Evolutionary conservation across 2,888 invertebrate species (phyloP), one percentile per base, ranked within the genome.

Genomic region (Idaea biselata): DNA sequence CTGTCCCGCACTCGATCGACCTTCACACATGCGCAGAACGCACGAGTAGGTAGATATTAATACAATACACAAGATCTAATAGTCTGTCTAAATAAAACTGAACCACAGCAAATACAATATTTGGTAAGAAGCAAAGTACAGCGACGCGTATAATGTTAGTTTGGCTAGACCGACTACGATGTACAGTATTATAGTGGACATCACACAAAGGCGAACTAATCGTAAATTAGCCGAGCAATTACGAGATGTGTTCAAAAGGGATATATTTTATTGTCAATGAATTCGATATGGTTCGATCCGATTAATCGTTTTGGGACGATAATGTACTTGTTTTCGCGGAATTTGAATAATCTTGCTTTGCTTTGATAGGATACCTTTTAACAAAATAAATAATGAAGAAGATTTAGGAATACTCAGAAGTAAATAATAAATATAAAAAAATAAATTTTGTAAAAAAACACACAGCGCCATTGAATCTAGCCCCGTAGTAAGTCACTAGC

Each of bases 221-320:
- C 61, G 16, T 63, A 63, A 65, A 63, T 68, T 65, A 66, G 31
- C 55, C 56, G 53, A 18, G 32, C 58, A 56, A 60, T 60, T n/a
- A 44, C 8, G 44, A 44, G 44, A 44, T 44, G 44, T 8, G 14
- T 44, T 44, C 11, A 44, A 44, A 8, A 44, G 44, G 44, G 0
- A 44, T 8, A 8, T 44, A 44, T 44, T 44, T 44, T 44, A 44
- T 44, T 44, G 44, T 44, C 44, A 44, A 44, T 44, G 44, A 44
- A 32, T 59, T 55, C 17, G 44, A 33, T 59, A 44, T 44, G 53
- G 58, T 44, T 11, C 44, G 11, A 44, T 44, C 44, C 7, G 44
- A 44, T 44, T 44, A 44, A 44, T 44, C 44, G 44, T 44, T 44
- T 44, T 44, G 44, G 44, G 44, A 44, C 11, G 44, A 18, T 55